Evolutionary conservation across 2,888 invertebrate species (phyloP).

Genomic region (Eudemis profundana): DNA sequence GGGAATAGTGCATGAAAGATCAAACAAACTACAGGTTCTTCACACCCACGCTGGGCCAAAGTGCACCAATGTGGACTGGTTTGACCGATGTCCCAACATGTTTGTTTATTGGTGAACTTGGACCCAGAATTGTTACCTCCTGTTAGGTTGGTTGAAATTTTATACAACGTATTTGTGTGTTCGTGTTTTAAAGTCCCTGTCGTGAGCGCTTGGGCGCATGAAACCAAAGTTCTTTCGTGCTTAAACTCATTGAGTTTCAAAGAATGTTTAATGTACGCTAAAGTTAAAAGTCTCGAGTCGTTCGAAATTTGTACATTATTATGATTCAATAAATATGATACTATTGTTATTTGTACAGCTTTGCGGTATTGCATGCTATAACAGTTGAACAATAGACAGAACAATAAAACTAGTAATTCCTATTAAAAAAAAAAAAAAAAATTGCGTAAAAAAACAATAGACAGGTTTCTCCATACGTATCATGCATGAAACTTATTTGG

Average conservation of each 20-base stretch:
- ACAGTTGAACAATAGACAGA: no score
- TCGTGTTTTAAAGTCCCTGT: background rate
- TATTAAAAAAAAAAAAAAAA: no score
- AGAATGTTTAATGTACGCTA: no score
- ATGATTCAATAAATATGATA: background rate
- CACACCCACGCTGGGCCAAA: slow-evolving; percentile 28
- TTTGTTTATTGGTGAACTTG: slow-evolving; percentile 41
- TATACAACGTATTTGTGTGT: slow-evolving; percentile 51
- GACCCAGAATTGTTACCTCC: slow-evolving; percentile 61
- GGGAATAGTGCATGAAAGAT: slow-evolving; percentile 52
- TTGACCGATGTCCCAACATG: background rate
- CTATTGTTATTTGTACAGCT: no score
- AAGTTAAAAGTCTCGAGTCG: no score
- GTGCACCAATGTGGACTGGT: slow-evolving; percentile 16
- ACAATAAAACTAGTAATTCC: no score
- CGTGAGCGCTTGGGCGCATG: background rate
- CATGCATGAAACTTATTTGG: background rate
- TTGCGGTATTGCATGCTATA: no score
- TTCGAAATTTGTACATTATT: no score
- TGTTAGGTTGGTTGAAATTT: slow-evolving; percentile 64
- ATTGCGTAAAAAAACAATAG: no score
- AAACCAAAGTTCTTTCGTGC: background rate
- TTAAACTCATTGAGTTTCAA: no score
- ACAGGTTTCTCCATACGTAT: no score
- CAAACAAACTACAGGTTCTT: slow-evolving; percentile 66